Conservation (phyloP, 2,113 vertebrate species). For the Apeltes quadracus region DNA sequence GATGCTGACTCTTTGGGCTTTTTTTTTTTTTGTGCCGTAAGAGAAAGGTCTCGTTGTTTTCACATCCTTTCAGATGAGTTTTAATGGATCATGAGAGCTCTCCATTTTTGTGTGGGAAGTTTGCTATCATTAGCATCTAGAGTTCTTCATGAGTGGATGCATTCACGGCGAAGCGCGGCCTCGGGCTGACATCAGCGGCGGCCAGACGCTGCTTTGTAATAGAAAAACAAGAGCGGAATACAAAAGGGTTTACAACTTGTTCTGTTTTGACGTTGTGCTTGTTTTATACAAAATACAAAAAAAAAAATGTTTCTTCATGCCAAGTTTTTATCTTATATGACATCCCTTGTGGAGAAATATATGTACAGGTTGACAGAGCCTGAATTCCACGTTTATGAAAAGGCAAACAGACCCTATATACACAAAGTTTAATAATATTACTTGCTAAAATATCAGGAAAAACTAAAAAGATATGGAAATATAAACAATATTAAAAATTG, state of each 20-base stretch:
- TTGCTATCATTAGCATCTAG: constrained; percentile 39
- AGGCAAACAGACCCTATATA: neutral
- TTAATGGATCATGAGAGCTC: constrained; percentile 39
- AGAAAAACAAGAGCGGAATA: constrained; percentile 5
- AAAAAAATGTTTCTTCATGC: neutral
- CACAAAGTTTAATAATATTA: neutral
- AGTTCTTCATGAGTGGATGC: constrained; percentile 21
- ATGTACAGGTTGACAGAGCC: neutral
- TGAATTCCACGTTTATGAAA: neutral
- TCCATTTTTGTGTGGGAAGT: constrained; percentile 46
- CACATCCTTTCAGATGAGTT: constrained; percentile 30
- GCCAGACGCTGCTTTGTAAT: constrained; percentile 21
- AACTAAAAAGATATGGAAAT: neutral
- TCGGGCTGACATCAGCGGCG: constrained; percentile 33
- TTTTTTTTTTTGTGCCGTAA: constrained; percentile 35
- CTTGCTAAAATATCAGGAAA: neutral
- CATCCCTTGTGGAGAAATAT: neutral
- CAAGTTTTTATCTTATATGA: neutral
- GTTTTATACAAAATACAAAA: constrained; percentile 9
- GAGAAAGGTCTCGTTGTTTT: constrained; percentile 32
- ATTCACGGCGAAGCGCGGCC: constrained; percentile 37
- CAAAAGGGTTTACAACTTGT: constrained; percentile 4
- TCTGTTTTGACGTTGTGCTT: constrained; percentile 9
- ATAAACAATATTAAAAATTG: neutral
- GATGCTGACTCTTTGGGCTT: constrained; percentile 23